Evolutionary conservation across 2,797 vertebrate species (phyloP), one percentile per base, ranked within the genome.

Genomic region (Catamblyrhynchus diadema): DNA sequence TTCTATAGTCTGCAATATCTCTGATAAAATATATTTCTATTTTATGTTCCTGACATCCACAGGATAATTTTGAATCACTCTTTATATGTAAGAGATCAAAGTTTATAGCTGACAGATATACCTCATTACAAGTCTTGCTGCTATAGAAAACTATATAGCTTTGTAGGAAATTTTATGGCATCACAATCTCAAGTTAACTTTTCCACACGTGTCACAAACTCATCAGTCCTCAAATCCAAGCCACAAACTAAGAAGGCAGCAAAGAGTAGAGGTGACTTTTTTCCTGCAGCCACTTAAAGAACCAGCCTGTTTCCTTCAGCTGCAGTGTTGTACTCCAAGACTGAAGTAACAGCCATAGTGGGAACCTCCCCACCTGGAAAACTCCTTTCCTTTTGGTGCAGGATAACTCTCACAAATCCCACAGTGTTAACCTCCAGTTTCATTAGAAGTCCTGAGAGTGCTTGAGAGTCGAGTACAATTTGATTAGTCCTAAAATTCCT

Each of bases 241-340:
- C 16, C 35, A 50, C 10, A 57, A 66, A 47, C 25, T 24, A 54
- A 28, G 15, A 66, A n/a, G 5, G 14, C 5, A 61, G 28, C 8
- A 54, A 8, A 44, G 20, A 12, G 4, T 10, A 54, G 30, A 56
- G 53, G 23, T 1, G 3, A 18, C 9, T 6, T 47, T 27, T 70
- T 30, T 69, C 30, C 45, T 56, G 13, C 41, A 70, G 18, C 5
- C 45, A 50, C 32, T 32, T n/a, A 17, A 84, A 53, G n/a, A 39
- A 20, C 8, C 35, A 51, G 2, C 8, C 27, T 42, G 14, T 6
- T 69, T 33, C 42, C 41, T 77, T 72, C 82, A 66, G 27, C 69
- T 61, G 28, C 42, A 5, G 5, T 20, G 12, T 19, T 2, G 0
- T 7, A 12, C 5, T 3, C 12, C 0, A 0, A 51, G n/a, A 14